A percentile compares a stretch with the other conserved stretches of the same genome.
These are phyloP conservation scores for Otus sunia DNA, from an alignment of 2,113 vertebrate species.

Conservation along the genomic window DNA sequence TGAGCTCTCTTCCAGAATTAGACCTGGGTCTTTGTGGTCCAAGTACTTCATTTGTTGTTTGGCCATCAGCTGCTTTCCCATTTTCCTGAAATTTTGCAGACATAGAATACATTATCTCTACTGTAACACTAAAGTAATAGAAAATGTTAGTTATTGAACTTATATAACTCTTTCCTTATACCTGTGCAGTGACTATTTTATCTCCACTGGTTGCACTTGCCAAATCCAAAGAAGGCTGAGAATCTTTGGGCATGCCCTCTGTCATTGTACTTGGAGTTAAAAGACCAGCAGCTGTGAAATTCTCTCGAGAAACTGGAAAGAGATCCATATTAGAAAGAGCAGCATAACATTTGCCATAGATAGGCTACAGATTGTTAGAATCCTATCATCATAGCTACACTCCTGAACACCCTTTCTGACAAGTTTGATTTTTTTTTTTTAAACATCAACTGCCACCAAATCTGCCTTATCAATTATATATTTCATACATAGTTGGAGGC, in stretches of 20 bases:
- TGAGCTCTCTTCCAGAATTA: conserved; percentile 95
- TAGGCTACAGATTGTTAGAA: neutral
- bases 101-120: neutral
- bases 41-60: conserved; percentile 77
- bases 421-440: neutral
- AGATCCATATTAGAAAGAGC: neutral
- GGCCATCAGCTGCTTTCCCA: conserved; percentile 83
- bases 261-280: conserved; percentile 82
- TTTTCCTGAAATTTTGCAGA: conserved; percentile 83
- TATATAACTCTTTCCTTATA: neutral
- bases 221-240: conserved; percentile 94
- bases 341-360: neutral
- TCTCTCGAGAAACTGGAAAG: conserved; percentile 75
- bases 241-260: conserved; percentile 85
- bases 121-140: neutral
- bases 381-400: neutral
- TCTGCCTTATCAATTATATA: neutral
- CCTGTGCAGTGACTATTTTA: conserved; percentile 96
- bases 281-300: conserved; percentile 78
- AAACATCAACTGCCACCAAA: neutral
- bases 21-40: conserved; percentile 94
- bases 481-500: neutral
- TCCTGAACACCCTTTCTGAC: neutral
- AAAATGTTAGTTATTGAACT: neutral
- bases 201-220: conserved; percentile 97